Evolutionary conservation across 2,113 vertebrate species (phyloP).

Genomic region (Lipotes vexillifer): DNA sequence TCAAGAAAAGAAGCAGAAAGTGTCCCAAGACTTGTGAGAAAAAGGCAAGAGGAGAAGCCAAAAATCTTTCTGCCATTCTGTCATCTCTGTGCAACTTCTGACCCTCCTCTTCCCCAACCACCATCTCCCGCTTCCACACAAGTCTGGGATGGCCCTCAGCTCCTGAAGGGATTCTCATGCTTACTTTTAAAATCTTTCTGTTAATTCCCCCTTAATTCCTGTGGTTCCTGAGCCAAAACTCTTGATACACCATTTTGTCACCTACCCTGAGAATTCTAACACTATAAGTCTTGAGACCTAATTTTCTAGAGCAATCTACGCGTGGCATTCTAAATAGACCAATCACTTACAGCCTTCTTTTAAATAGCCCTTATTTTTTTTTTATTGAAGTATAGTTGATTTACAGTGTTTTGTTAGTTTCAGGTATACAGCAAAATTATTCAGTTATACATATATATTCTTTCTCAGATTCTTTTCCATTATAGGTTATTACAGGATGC

Average conservation of each 20-base stretch:
- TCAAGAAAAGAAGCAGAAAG: neutral
- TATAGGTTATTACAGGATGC: neutral
- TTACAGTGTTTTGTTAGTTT: neutral
- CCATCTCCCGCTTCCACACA: fast-evolving
- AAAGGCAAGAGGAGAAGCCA: neutral
- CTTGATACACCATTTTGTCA: neutral
- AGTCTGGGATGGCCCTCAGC: neutral
- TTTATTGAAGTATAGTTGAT: neutral
- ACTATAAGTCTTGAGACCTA: neutral
- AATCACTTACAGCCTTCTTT: neutral
- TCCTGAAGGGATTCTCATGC: neutral
- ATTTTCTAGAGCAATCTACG: neutral
- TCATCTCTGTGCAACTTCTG: too few relatives aligned
- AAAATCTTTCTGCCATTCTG: neutral
- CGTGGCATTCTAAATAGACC: neutral
- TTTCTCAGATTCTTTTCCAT: neutral
- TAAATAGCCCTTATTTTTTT: neutral
- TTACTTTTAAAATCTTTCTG: neutral
- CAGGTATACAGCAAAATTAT: neutral
- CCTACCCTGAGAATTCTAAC: neutral
- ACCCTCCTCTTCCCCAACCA: too few relatives aligned
- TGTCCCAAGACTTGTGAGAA: neutral
- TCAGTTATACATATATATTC: neutral
- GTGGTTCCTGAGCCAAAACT: neutral
- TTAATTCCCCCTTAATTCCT: neutral